Conservation (phyloP, 2,113 vertebrate species). For the Todiramphus saurophagus region DNA sequence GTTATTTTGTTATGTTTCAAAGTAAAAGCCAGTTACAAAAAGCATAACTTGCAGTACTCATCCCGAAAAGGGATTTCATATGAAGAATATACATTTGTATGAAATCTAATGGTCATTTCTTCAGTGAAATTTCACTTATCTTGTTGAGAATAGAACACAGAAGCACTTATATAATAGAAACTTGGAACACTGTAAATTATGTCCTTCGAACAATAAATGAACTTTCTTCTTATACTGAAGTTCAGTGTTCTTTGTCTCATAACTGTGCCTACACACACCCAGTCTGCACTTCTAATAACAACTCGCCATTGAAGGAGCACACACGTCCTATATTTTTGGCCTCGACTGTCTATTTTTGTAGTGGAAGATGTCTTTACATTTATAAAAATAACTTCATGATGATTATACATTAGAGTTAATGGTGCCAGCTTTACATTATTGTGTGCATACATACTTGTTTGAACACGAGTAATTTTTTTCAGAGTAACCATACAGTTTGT, state of each 20-base stretch:
- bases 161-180: conserved; percentile 65
- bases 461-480: not conserved
- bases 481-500: not conserved
- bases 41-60: not conserved
- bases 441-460: not conserved
- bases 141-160: conserved; percentile 58
- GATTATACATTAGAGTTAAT: not conserved
- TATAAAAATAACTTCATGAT: conserved; percentile 42
- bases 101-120: conserved; percentile 56
- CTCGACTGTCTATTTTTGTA: conserved; percentile 41
- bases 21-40: not conserved
- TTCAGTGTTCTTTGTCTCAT: conserved; percentile 51
- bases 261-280: conserved; percentile 1
- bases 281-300: conserved; percentile 35
- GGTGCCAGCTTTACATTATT: not conserved
- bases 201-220: conserved; percentile 68
- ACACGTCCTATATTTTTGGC: conserved; percentile 39
- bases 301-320: not conserved
- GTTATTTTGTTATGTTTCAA: conserved; percentile 5
- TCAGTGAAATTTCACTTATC: conserved; percentile 58
- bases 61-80: conserved; percentile 26
- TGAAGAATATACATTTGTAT: conserved; percentile 29
- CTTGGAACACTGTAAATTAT: conserved; percentile 64
- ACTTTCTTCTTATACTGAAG: conserved; percentile 55
- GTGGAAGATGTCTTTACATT: conserved; percentile 40